Conservation (phyloP, 1,140 invertebrate species). For the Bradysia coprophila region DNA sequence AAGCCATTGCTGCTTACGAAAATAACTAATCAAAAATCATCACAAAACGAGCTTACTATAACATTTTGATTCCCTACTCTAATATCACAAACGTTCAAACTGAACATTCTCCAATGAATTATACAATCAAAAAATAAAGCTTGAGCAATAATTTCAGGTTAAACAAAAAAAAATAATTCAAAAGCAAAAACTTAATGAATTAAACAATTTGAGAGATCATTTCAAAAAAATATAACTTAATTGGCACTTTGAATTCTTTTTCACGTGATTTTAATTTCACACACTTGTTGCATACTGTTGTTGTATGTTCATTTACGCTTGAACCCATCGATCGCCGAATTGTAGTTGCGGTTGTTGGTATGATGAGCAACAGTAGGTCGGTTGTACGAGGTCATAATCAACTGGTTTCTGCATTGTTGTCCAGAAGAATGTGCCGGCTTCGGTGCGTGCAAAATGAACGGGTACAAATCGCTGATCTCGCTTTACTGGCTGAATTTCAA, state of each 20-base stretch:
- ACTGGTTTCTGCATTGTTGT: conserved; percentile 25
- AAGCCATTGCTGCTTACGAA: neutral
- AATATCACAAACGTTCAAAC: conserved; percentile 3
- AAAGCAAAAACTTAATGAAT: neutral
- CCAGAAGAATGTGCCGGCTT: conserved; percentile 35
- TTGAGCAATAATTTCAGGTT: neutral
- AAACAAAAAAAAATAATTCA: neutral
- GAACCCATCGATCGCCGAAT: conserved; percentile 30
- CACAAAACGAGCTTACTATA: neutral
- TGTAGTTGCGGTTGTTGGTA: conserved; percentile 25
- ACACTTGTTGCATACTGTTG: neutral
- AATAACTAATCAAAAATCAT: neutral
- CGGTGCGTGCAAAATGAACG: conserved; percentile 31
- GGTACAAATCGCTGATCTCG: conserved; percentile 30
- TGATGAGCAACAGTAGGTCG: conserved; percentile 21
- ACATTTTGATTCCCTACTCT: neutral
- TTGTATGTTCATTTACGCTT: conserved; percentile 21
- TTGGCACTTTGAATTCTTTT: neutral
- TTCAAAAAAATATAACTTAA: neutral
- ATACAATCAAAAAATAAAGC: no score
- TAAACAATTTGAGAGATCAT: neutral
- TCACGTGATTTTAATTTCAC: no score
- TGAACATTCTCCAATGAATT: no score
- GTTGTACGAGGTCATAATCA: conserved; percentile 23
- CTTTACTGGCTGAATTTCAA: conserved; percentile 31